Evolutionary conservation across 1,140 invertebrate species (phyloP), one percentile per base, ranked within the genome.

Genomic region (Oscheius sp.): DNA sequence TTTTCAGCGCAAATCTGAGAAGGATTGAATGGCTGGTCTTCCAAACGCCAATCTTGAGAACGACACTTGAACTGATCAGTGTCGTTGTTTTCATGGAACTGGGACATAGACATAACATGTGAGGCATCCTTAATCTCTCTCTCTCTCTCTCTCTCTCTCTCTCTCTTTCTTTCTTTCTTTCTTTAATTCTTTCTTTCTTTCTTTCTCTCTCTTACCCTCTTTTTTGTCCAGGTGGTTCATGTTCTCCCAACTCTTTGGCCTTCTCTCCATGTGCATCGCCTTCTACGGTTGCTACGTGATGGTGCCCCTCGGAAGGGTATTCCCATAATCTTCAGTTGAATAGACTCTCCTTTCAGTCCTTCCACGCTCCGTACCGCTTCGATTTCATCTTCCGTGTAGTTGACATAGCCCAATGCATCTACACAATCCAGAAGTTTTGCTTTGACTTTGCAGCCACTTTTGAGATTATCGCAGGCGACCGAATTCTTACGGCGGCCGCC

Each of bases 241-340:
- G 65, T 62, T 79, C 20, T 82, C 80, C 15, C 82, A 82, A 66
- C 45, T 82, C 10, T n/a, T 78, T 15, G 80, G 82, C 3, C 77
- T 82, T 2, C 58, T 79, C 29, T 82, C 80, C 0, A 73, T 82
- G 46, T 79, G 81, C 35, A 46, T 82, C n/a, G 80, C 80, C 2
- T 84, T 79, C 38, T 82, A 82, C 46, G 80, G 80, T 34, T 76
- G 74, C 61, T 82, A 82, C 38, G 78, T 82, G 46, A 73, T 82
- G 32, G 78, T 83, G 15, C 80, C 80, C 1, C 62, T 79, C n/a
- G 82, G 82, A 26, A 75, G 78, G 45, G 78, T 80, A 64, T 7
- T 23, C 49, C 23, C 7, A 42, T 42, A 7, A 4, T 7, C 49
- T 15, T 23, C 49, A 55, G 23, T 13, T 15, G 7, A 4, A 55